Evolutionary conservation across 2,113 vertebrate species (phyloP), one percentile per base, ranked within the genome.

Genomic region (Oostethus manadensis): DNA sequence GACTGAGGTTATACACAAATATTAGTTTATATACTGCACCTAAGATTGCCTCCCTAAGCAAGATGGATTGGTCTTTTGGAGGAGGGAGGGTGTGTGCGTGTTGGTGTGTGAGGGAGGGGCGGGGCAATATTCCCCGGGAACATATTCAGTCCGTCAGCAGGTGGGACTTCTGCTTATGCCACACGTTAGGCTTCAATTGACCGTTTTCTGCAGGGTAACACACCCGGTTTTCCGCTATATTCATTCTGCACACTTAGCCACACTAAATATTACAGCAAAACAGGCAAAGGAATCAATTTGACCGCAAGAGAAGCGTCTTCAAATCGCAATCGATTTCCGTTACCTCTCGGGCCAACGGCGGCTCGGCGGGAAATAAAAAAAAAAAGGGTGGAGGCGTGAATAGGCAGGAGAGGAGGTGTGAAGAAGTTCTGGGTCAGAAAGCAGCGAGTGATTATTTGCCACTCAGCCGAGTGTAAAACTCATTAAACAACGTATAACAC

Each of bases 401-500:
- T 80, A 64, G 78, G 77, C 68, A 74, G 59, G 68, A 70, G 58
- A 54, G 42, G 29, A 62, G 70, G 75, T 76, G 66, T 63, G 66
- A 72, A 84, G 76, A 82, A 46, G 84, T 87, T 87, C 76, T 86
- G 84, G 89, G 87, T 88, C 86, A 89, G 74, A 89, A 86, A 88
- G 68, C 76, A 65, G 92, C 91, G 88, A 90, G 90, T 93, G 92
- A 96, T 96, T 96, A 96, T 93, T 93, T 90, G 89, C 91, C 92
- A 96, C 81, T 91, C 95, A 95, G 89, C 91, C 93, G 95, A 92
- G 94, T 95, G 96, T 94, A 94, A 97, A 97, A 94, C 92, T 97
- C 93, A 98, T 98, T 96, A 98, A 93, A 94, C 91, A 94, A 93
- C 91, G 93, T 92, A 92, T 93, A 95, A 97, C 94, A 94, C 91